Evolutionary conservation across 2,113 vertebrate species (phyloP).

Genomic region (Piliocolobus tephrosceles): DNA sequence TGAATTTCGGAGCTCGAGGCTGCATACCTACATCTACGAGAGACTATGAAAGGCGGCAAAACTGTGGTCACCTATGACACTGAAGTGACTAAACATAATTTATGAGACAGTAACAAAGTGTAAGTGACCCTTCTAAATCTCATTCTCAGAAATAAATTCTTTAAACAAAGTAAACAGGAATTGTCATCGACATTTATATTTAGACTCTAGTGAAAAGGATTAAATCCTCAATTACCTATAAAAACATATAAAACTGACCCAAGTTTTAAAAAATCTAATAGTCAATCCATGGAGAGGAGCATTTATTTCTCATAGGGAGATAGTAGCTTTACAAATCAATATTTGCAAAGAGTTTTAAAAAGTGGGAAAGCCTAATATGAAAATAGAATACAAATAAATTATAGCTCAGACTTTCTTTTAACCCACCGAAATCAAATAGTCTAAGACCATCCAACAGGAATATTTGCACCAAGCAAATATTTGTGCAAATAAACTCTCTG

Average conservation of each 20-base stretch:
- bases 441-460: conserved; percentile 69
- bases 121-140: conserved; percentile 75
- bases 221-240: conserved; percentile 66
- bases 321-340: conserved; percentile 71
- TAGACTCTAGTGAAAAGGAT: neutral
- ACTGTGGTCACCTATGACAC: conserved; percentile 30
- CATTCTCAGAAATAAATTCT: conserved; percentile 76
- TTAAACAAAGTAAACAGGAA: conserved; percentile 72
- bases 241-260: conserved; percentile 58
- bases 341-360: conserved; percentile 57
- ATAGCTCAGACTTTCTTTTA: conserved; percentile 62
- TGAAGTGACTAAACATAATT: conserved; percentile 62
- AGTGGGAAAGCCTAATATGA: conserved; percentile 59
- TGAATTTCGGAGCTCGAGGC: neutral
- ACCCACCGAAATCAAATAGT: conserved; percentile 43
- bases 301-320: conserved; percentile 32
- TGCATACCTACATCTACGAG: conserved; percentile 30
- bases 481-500: conserved; percentile 67
- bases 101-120: conserved; percentile 65
- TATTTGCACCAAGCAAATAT: conserved; percentile 75
- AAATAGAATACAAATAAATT: conserved; percentile 72
- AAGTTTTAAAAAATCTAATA: conserved; percentile 52
- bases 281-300: neutral
- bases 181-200: conserved; percentile 67
- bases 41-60: conserved; percentile 46